These are phyloP conservation scores for Oophaga sylvatica DNA, from an alignment of 2,797 vertebrate genomes.

Conservation along the genomic window DNA sequence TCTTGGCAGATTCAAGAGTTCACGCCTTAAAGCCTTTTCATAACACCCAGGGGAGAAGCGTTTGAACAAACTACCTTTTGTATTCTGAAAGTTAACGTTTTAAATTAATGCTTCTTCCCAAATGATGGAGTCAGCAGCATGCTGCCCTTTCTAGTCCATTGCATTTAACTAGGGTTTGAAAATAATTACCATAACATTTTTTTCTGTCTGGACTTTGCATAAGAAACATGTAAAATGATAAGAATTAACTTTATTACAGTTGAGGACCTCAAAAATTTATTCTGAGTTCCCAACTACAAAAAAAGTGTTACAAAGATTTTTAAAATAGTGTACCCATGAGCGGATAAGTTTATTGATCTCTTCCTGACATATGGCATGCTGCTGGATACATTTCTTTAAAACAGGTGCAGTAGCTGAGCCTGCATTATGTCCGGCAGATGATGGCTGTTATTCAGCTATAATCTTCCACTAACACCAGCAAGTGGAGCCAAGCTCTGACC, in stretches of 20 bases:
- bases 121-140: constrained; percentile 60
- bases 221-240: constrained; percentile 18
- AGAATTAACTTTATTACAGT: background rate
- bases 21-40: constrained; percentile 62
- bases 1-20: constrained; percentile 61
- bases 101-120: constrained; percentile 60
- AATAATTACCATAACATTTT: constrained; percentile 53
- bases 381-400: no score
- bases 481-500: no score
- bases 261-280: background rate
- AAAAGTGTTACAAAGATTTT: no score
- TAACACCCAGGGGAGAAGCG: constrained; percentile 58
- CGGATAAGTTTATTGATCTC: background rate
- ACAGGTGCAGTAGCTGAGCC: no score
- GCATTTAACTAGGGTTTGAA: constrained; percentile 56
- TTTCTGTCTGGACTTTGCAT: constrained; percentile 33
- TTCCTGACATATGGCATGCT: background rate
- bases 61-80: constrained; percentile 63
- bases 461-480: no score
- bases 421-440: no score
- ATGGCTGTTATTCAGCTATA: no score
- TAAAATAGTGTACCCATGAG: background rate
- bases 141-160: constrained; percentile 61
- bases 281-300: background rate
- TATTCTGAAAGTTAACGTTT: constrained; percentile 60